These are phyloP conservation scores for Physocephala rufipes DNA, from an alignment of 2,888 invertebrate genomes.

Conservation along the genomic window DNA sequence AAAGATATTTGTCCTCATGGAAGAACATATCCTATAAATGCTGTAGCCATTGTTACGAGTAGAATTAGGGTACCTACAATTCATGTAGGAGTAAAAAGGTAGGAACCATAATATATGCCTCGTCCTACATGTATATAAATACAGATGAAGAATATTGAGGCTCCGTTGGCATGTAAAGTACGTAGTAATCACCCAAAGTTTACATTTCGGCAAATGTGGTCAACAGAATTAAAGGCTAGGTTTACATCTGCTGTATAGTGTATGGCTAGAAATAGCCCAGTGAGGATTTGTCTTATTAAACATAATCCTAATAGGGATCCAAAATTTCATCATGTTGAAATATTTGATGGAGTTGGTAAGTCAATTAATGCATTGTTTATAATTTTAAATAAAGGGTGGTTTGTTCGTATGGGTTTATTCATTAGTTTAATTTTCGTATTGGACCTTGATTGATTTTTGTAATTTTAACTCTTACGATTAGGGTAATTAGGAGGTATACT, in stretches of 20 bases:
- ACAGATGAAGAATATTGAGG: constrained; percentile 78
- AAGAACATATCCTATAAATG: background rate
- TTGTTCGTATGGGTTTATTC: constrained; percentile 67
- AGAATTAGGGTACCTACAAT: background rate
- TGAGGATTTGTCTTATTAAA: constrained; percentile 73
- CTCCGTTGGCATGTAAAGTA: constrained; percentile 65
- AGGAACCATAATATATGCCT: constrained; percentile 70
- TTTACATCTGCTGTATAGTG: constrained; percentile 74
- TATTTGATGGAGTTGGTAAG: background rate
- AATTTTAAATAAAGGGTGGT: constrained; percentile 69
- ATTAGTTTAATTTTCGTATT: constrained; percentile 67
- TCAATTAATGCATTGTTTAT: constrained; percentile 69
- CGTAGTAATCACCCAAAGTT: background rate
- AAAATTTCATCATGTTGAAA: constrained; percentile 72
- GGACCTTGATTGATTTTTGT: constrained; percentile 69
- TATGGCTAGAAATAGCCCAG: constrained; percentile 76
- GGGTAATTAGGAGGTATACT: background rate
- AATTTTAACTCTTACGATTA: constrained; percentile 64
- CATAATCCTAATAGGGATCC: constrained; percentile 73
- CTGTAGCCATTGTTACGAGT: background rate
- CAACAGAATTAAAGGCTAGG: constrained; percentile 29
- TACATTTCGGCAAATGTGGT: background rate
- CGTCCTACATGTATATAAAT: constrained; percentile 76
- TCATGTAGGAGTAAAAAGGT: constrained; percentile 53
- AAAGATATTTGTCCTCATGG: constrained; percentile 78